Conservation (phyloP, 1,140 invertebrate species). For the Physella acuta region DNA sequence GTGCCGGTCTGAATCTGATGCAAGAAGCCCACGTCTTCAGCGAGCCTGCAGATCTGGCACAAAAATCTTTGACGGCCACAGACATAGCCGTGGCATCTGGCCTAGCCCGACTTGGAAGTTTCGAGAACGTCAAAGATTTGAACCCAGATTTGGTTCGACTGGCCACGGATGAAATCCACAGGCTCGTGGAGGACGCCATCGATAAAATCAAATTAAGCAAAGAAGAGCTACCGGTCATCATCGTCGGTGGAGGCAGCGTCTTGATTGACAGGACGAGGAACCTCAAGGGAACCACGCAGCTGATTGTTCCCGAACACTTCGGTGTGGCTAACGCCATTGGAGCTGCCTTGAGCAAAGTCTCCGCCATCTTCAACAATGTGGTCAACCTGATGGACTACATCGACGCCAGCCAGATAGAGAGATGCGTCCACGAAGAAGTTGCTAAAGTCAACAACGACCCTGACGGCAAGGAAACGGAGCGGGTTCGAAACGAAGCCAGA, state of each 20-base stretch:
- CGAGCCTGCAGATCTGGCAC: background rate
- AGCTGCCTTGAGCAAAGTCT: conserved; percentile 51
- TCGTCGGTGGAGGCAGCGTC: conserved; percentile 49
- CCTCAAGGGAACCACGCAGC: conserved; percentile 32
- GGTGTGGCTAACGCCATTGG: conserved; percentile 55
- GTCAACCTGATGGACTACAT: conserved; percentile 34
- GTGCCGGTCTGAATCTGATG: conserved; percentile 46
- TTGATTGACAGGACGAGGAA: conserved; percentile 23
- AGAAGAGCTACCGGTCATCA: conserved; percentile 42
- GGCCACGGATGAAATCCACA: conserved; percentile 38
- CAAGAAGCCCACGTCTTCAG: conserved; percentile 41
- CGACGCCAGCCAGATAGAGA: conserved; percentile 24
- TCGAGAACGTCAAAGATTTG: conserved; percentile 35
- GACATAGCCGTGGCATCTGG: conserved; percentile 51
- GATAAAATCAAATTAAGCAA: conserved; percentile 43
- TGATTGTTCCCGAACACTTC: conserved; percentile 39
- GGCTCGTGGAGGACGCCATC: conserved; percentile 41
- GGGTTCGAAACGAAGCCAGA: conserved; percentile 19
- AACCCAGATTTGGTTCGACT: conserved; percentile 21
- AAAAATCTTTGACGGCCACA: conserved; percentile 42
- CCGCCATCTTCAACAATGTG: conserved; percentile 40
- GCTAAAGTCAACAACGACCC: conserved; percentile 14
- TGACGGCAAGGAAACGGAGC: conserved; percentile 25
- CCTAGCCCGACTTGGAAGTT: conserved; percentile 34
- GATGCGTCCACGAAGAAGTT: conserved; percentile 10